Evolutionary conservation across 1,140 invertebrate genomes (phyloP), one percentile per base, ranked within the genome.

Genomic region (Lordiphosa stackelbergi): DNA sequence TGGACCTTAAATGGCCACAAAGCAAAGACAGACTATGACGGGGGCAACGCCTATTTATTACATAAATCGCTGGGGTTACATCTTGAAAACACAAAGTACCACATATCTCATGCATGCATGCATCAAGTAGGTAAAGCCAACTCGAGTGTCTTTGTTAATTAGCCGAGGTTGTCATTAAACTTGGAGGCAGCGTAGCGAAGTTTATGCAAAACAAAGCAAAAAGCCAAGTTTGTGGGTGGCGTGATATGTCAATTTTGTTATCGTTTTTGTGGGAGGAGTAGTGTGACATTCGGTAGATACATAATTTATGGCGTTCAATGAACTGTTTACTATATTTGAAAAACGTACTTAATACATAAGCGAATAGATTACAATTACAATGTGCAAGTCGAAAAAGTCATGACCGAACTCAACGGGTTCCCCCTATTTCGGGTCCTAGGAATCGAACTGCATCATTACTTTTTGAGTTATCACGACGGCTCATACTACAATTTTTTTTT

Each of bases 201-300:
- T 54, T 71, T 70, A 70, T 70, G 60, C 51, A 71, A 71, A 71
- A 45, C 37, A 49, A 43, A 41, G 5, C 52, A 4, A 58, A 36
- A 10, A 38, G 16, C 12, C 47, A 31, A 37, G 1, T 31, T 31
- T 31, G 6, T 31, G 7, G 28, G 6, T 31, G 28, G 28, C 28
- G 7, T 31, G 28, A 31, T 1, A 8, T 31, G 28, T 8, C 28
- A 31, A 7, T 31, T 31, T 31, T 8, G 6, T 31, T 31, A 31
- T 31, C 28, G 6, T 31, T 31, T 31, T 31, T 8, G 7, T 31
- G 28, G 28, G 28, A 8, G 28, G 28, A 31, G 28, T 31, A 8
- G 28, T 7, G 28, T 31, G 28, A 8, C 28, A 31, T 31, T 31
- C 2, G 5, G 24, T 5, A 28, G 8, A 41, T 42, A 38, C 28